A percentile compares a stretch with the other conserved stretches of the same genome.
phyloP scores from a whole-genome alignment of 2,113 vertebrate species.

The Porphyrio hochstetteri region DNA sequence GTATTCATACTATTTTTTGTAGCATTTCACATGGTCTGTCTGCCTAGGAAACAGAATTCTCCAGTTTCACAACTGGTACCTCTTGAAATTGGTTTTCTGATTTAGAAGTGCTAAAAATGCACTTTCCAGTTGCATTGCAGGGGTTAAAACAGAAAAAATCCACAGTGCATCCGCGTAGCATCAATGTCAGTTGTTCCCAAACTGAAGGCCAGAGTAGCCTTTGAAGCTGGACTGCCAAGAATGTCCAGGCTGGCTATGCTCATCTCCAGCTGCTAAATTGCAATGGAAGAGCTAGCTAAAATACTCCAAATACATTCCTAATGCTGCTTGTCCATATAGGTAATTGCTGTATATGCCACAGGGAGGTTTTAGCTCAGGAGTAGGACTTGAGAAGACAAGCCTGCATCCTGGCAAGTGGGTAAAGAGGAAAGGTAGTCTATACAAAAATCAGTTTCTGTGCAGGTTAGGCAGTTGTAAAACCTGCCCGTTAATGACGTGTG shows the following conservation, averaged over 20 bases:
- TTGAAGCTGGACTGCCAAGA: constrained; percentile 4
- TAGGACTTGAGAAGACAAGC: neutral
- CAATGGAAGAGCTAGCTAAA: neutral
- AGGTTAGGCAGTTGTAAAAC: neutral
- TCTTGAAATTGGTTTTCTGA: neutral
- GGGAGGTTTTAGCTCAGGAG: neutral
- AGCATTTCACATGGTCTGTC: neutral
- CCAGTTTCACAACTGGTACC: neutral
- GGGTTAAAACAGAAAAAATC: neutral
- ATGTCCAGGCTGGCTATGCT: neutral
- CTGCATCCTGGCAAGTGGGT: neutral
- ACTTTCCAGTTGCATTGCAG: neutral
- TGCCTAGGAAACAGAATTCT: neutral
- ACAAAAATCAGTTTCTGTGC: neutral
- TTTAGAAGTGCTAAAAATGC: constrained; percentile 3
- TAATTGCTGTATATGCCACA: neutral
- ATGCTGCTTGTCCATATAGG: neutral
- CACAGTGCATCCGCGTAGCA: neutral
- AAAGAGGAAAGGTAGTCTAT: neutral
- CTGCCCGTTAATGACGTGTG: neutral
- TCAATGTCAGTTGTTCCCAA: neutral
- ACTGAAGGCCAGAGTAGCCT: neutral
- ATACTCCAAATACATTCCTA: neutral
- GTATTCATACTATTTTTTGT: neutral
- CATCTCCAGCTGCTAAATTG: constrained; percentile 11